Conservation (phyloP, 2,797 vertebrate genomes). For the Bradypus variegatus region DNA sequence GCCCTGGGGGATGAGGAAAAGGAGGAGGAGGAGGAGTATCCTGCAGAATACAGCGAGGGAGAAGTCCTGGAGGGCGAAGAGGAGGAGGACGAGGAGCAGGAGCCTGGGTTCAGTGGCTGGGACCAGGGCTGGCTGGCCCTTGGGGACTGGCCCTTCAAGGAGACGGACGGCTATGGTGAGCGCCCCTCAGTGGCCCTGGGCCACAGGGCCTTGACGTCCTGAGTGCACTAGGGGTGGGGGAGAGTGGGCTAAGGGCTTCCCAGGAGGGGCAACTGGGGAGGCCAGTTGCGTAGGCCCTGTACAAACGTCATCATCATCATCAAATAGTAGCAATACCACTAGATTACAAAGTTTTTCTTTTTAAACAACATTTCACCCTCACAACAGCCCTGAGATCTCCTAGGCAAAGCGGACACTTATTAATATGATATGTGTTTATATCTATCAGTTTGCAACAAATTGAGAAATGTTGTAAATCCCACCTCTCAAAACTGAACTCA, state of each 20-base stretch:
- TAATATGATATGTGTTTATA: background rate
- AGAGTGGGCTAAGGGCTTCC: background rate
- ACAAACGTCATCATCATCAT: background rate
- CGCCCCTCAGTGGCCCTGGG: background rate
- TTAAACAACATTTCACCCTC: background rate
- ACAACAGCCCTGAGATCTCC: background rate
- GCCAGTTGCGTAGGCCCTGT: background rate
- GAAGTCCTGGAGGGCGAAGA: conserved; percentile 72
- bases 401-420: background rate
- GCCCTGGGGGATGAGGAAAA: conserved; percentile 74
- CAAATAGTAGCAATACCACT: background rate
- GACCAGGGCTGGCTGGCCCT: conserved; percentile 71
- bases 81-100: conserved; percentile 80
- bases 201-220: background rate
- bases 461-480: background rate
- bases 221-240: background rate
- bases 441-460: background rate
- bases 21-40: conserved; percentile 71
- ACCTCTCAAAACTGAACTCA: background rate
- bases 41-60: conserved; percentile 55
- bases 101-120: conserved; percentile 78
- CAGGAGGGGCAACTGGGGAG: background rate
- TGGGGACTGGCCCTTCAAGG: conserved; percentile 80
- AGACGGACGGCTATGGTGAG: conserved; percentile 80
- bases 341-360: background rate